Evolutionary conservation across 2,113 vertebrate species (phyloP).

Genomic region (Nipponia nippon): DNA sequence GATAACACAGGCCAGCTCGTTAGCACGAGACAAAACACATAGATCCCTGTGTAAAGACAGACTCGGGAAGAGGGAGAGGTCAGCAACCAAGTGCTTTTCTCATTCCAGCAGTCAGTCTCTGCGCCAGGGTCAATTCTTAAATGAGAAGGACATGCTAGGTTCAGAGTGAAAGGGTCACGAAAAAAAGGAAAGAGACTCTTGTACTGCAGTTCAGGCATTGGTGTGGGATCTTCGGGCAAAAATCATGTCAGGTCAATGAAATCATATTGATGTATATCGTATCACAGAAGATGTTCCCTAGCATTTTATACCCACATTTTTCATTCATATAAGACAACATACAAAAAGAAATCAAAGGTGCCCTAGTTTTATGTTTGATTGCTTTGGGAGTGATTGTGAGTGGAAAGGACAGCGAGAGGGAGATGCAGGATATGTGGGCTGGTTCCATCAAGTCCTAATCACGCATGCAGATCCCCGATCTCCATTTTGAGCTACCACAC

Average conservation of each 20-base stretch:
- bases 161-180: background rate
- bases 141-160: background rate
- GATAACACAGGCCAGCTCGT: constrained; percentile 51
- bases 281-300: background rate
- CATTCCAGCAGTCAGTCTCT: background rate
- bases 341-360: background rate
- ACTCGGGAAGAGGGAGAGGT: background rate
- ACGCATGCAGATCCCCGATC: background rate
- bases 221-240: background rate
- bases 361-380: background rate
- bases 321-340: background rate
- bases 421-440: background rate
- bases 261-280: accelerated
- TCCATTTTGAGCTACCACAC: background rate
- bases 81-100: background rate
- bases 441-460: background rate
- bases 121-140: background rate
- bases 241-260: background rate
- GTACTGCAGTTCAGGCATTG: background rate
- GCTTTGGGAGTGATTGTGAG: background rate
- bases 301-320: background rate
- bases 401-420: background rate
- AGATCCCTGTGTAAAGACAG: background rate
- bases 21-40: constrained; percentile 50
- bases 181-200: background rate